Evolutionary conservation across 2,888 invertebrate genomes (phyloP).

Genomic region (Drosophila tripunctata): DNA sequence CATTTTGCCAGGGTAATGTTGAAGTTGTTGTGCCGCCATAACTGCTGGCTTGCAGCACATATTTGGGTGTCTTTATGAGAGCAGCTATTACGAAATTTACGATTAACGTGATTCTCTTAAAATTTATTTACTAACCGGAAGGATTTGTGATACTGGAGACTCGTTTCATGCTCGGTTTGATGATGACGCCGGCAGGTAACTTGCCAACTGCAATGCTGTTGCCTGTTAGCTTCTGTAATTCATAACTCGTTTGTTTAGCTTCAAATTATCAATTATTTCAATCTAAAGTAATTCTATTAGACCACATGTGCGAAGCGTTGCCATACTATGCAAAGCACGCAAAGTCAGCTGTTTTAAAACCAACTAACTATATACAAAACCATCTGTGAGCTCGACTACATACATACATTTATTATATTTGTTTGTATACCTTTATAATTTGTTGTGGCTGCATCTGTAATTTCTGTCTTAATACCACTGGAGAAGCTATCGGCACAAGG

Average conservation of each 20-base stretch:
- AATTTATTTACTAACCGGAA: slow-evolving; percentile 11
- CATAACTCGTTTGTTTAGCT: slow-evolving; percentile 50
- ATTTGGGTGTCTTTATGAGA: slow-evolving; percentile 73
- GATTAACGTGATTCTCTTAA: background rate
- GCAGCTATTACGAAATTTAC: slow-evolving; percentile 34
- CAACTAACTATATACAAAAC: background rate
- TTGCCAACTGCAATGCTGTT: slow-evolving; percentile 67
- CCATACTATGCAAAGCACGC: slow-evolving; percentile 4
- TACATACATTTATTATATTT: slow-evolving; percentile 3
- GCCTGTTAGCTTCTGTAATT: slow-evolving; percentile 57
- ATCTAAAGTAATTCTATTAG: background rate
- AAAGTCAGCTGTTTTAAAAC: slow-evolving; percentile 44
- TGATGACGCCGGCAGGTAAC: slow-evolving; percentile 58
- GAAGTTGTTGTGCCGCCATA: slow-evolving; percentile 26
- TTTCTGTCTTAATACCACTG: slow-evolving; percentile 49
- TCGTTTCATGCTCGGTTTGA: slow-evolving; percentile 79
- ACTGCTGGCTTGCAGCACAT: slow-evolving; percentile 56
- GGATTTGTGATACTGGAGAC: slow-evolving; percentile 46
- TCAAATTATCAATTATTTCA: background rate
- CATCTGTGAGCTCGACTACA: background rate
- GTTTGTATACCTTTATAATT: slow-evolving; percentile 57
- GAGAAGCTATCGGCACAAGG: slow-evolving; percentile 42
- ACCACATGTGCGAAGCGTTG: slow-evolving; percentile 11
- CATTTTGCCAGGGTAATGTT: slow-evolving; percentile 37
- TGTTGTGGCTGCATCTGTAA: slow-evolving; percentile 43